Conservation (phyloP, 2,888 invertebrate species). For the Schrankia costaestrigalis region DNA sequence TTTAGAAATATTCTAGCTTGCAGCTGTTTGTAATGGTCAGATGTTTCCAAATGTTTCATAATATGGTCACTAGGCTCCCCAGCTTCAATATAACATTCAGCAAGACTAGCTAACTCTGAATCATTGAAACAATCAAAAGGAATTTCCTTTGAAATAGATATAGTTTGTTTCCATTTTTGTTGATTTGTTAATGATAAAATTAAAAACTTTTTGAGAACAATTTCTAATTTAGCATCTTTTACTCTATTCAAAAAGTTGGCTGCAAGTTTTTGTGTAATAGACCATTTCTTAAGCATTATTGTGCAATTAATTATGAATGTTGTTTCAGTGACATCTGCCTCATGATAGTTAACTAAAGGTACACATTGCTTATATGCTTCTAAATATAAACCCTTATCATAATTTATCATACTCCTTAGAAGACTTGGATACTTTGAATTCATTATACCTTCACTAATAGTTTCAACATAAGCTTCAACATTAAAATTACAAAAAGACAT, state of each 20-base stretch:
- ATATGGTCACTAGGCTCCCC: constrained; percentile 48
- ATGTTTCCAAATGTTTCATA: constrained; percentile 47
- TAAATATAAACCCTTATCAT: constrained; percentile 73
- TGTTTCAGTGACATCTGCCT: constrained; percentile 57
- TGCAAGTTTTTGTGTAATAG: constrained; percentile 61
- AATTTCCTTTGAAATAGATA: constrained; percentile 54
- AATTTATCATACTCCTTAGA: constrained; percentile 80
- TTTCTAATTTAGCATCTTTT: constrained; percentile 46
- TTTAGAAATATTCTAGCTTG: constrained; percentile 74
- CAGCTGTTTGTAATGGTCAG: constrained; percentile 60
- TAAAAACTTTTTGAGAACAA: constrained; percentile 49
- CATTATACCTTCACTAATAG: constrained; percentile 77
- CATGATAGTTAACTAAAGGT: constrained; percentile 64
- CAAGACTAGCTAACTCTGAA: constrained; percentile 52
- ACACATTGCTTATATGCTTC: constrained; percentile 77
- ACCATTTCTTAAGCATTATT: constrained; percentile 66
- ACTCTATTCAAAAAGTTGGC: constrained; percentile 63
- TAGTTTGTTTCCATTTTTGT: constrained; percentile 77
- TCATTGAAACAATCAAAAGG: constrained; percentile 40
- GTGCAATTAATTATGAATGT: constrained; percentile 64
- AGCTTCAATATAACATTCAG: constrained; percentile 62
- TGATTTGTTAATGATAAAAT: constrained; percentile 59
- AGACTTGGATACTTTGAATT: constrained; percentile 82
- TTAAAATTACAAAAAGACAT: constrained; percentile 53
- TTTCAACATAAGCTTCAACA: constrained; percentile 73